Evolutionary conservation across 2,888 invertebrate species (phyloP), one percentile per base, ranked within the genome.

Genomic region (Lypha dubia): DNA sequence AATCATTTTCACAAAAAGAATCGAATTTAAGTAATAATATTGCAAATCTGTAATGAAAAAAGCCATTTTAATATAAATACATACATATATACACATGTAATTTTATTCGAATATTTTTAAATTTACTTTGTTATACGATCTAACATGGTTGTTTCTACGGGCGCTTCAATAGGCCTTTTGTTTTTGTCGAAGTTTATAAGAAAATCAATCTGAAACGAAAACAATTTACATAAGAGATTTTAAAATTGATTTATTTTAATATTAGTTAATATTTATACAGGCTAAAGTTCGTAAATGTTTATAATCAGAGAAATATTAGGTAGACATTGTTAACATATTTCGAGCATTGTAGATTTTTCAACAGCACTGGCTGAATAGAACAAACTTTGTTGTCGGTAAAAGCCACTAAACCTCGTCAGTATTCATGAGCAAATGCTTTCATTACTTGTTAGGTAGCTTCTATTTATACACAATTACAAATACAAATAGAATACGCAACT

Each of bases 1-100:
- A 89, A 74, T 92, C 92, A n/a, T 94, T 94, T 68, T 90, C 90
- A 70, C 91, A 91, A 87, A 93, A 94, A 1, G 93, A 92, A 65
- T 92, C 91, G 2, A 92, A 88, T 32, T 89, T 90, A 0, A 93
- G 89, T 56, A 94, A 86, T 24, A 94, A 86, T 58, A 90, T 90
- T 7, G 90, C 91, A 22, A 90, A 89, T 63, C 90, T 91, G 46
- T 8, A 81, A 81, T 11, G 13, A 24, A 65, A 41, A 15, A 15
- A n/a, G 24, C 3, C 28, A 22, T 35, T 41, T 35, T 49, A 9
- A 15, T n/a, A n/a, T 51, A 9, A 15, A 46, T 46, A 58, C n/a
- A n/a, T 28, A 17, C 0, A 13, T 46, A 60, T 62, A 58, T 28
- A 17, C 0, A 13, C 38, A 60, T 62, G n/a, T n/a, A n/a, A n/a